Base-by-base conservation (phyloP, 2,797 vertebrate species). In the Gorsachius magnificus region DNA sequence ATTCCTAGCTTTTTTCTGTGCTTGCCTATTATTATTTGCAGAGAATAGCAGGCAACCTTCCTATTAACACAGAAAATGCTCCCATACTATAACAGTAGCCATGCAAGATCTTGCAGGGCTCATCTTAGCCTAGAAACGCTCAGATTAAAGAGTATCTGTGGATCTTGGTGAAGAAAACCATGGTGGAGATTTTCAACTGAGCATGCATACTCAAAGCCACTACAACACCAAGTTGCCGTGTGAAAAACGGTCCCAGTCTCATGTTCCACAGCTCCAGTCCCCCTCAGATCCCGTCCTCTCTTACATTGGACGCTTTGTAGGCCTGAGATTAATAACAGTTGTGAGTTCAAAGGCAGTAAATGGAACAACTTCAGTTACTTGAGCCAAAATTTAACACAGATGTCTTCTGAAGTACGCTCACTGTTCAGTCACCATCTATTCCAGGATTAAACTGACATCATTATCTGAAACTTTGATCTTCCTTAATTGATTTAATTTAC, bases 401-500 rank as follows among this genome's bases (percentile, higher is more conserved):
- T 80, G 83, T 75, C 78, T 82, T 64, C 81, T 84, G 69, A 94
- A 94, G 81, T 64, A 78, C 0, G 1, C 64, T 89, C 41, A 9
- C 75, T 77, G 56, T 60, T 90, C 87, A 78, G 79, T 48, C 82
- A 76, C 80, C 74, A 66, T 24, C 83, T 72, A 48, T 38, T 85
- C 64, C 81, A 87, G 72, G 69, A 88, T 90, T 76, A 75, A 96
- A 95, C 45, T 15, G n/a, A 87, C 54, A 83, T 57, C 38, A 58
- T 65, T 51, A 80, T 35, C 56, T 72, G 88, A 66, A 87, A 84
- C 61, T 87, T 76, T 74, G 63, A 91, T 85, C 65, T 85, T 88
- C 74, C 53, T 93, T 79, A 75, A 90, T 76, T 70, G 60, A 56
- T 86, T 98, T 96, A 95, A 97, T 92, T 95, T 96, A 93, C 33